Base-by-base conservation (phyloP, 2,113 vertebrate species). In the Clinocottus analis region DNA sequence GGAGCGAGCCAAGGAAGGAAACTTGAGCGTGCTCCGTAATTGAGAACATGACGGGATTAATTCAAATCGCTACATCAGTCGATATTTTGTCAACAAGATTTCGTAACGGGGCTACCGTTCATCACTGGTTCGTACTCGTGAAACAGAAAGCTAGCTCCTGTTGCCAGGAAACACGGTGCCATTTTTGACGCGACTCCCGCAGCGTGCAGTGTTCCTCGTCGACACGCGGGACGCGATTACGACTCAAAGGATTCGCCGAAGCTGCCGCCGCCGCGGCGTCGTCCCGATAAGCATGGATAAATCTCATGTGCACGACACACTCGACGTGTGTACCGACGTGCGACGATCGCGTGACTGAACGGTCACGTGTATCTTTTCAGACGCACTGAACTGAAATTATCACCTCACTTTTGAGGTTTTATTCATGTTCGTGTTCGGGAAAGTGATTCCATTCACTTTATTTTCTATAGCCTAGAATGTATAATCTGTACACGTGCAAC, bases 21-120 rank as follows among this genome's bases (percentile, higher is more conserved):
- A 77, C 59, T 45, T 72, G 72, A 80, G 79, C 81, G 62, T 16
- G 71, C 84, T 80, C 75, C 70, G 77, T 87, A 87, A 91, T 86
- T 90, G 78, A 81, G 85, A 89, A 83, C 65, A 86, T 70, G 86
- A 83, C 80, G 74, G 73, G 77, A 82, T 91, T 90, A 27, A 87
- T 89, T 89, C 55, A 74, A 90, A 87, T 85, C 72, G 72, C 63
- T 75, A 51, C 63, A 77, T 83, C 74, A 25, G 75, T 68, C 23
- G 12, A 35, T 69, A 68, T 79, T 88, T 85, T 86, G 75, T 88
- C 77, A 91, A 91, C 90, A 87, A 76, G 25, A 72, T 66, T 71
- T 49, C 41, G 68, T 72, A 72, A 65, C 69, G 47, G 47, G 62
- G 58, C 41, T 67, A 53, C 16, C 77, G 53, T 85, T 78, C n/a